Percentiles rank a stretch among this genome's conserved stretches.
Conservation (phyloP, 2,797 vertebrate genomes). For the Melopsittacus undulatus region DNA sequence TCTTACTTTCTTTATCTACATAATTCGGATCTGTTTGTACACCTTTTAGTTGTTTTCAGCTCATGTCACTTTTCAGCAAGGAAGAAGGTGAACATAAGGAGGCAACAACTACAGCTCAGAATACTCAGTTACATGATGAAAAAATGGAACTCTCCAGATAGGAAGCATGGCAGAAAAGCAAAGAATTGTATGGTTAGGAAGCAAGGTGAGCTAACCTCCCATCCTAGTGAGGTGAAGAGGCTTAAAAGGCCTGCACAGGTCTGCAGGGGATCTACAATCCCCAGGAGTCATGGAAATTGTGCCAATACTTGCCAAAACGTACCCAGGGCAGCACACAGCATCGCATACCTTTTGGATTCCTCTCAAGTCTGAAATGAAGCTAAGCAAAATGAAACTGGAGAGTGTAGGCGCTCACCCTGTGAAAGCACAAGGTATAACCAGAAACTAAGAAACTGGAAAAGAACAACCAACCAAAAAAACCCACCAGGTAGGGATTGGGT, state of each 20-base stretch:
- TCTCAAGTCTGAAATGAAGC: slow-evolving; percentile 4
- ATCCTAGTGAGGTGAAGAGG: background rate
- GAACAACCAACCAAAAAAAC: background rate
- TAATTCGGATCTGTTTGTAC: background rate
- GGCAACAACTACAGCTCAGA: background rate
- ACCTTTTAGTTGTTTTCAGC: background rate
- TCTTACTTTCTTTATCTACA: background rate
- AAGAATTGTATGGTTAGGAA: background rate
- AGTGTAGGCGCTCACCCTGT: background rate
- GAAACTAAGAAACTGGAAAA: background rate
- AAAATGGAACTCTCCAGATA: background rate
- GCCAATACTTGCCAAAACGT: background rate
- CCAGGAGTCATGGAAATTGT: background rate
- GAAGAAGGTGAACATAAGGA: background rate
- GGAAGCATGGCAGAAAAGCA: background rate
- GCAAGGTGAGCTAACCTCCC: background rate
- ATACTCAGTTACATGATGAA: background rate
- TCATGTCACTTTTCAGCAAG: background rate
- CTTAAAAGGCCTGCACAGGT: background rate
- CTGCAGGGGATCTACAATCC: background rate
- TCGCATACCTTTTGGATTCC: background rate
- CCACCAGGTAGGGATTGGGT: background rate
- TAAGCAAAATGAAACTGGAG: background rate
- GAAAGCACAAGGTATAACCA: background rate
- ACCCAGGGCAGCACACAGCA: background rate